Evolutionary conservation across 2,888 invertebrate genomes (phyloP).

Genomic region (Cosmopolites sordidus): DNA sequence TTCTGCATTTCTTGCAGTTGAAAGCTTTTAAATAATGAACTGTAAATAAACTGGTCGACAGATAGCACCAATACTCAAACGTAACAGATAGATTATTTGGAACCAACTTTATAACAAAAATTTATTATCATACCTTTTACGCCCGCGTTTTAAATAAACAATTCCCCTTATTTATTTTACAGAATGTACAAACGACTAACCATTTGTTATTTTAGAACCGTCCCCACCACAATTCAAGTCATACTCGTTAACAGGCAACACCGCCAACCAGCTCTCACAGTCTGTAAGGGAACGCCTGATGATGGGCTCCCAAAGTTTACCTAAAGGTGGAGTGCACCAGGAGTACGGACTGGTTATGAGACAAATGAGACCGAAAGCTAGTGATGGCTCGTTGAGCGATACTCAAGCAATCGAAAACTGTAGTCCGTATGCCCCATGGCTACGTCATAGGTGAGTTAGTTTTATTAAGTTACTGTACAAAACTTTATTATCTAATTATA

Average conservation of each 20-base stretch:
- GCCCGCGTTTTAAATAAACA: no score
- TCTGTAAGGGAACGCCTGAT: constrained; percentile 78
- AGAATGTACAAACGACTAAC: no score
- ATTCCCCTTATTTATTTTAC: no score
- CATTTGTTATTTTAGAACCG: constrained; percentile 52
- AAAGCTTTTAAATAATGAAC: no score
- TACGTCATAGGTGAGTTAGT: constrained; percentile 68
- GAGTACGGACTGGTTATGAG: constrained; percentile 47
- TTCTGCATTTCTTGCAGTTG: no score
- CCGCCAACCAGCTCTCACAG: constrained; percentile 81
- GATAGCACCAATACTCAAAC: no score
- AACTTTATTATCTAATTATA: background rate
- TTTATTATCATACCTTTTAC: no score
- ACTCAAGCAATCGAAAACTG: constrained; percentile 80
- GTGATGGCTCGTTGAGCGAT: constrained; percentile 81
- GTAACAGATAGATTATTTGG: no score
- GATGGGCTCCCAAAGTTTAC: constrained; percentile 81
- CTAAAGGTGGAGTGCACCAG: constrained; percentile 57
- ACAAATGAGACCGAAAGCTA: constrained; percentile 48
- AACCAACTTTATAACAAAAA: no score
- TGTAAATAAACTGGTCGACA: no score
- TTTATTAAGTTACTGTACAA: background rate
- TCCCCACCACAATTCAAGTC: constrained; percentile 78
- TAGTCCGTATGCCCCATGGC: constrained; percentile 81
- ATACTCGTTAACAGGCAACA: constrained; percentile 78